A percentile compares a stretch with the other conserved stretches of the same genome.
These are phyloP conservation scores for Actinostola sp. DNA, from an alignment of 92 coral and sea anemone genomes.

Conservation along the genomic window DNA sequence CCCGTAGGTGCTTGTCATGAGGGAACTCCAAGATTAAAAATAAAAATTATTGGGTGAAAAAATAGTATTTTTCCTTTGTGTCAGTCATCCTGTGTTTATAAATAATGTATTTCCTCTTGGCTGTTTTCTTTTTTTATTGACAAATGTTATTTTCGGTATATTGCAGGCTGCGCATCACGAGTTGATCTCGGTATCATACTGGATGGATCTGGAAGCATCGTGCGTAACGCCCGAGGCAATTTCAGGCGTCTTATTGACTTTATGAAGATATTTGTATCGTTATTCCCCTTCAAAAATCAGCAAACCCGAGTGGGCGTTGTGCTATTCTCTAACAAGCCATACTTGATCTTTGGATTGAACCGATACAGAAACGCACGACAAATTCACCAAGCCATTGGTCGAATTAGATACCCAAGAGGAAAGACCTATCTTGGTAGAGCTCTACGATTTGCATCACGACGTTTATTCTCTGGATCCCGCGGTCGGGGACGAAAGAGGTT, in stretches of 20 bases:
- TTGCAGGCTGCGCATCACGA: slow-evolving; percentile 64
- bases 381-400: slow-evolving; percentile 44
- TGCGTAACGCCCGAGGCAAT: slow-evolving; percentile 41
- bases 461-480: slow-evolving; percentile 41
- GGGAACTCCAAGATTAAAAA: too few relatives aligned
- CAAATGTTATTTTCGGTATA: neutral
- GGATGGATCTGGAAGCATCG: slow-evolving; percentile 86
- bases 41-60: too few relatives aligned
- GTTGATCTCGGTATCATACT: slow-evolving; percentile 76
- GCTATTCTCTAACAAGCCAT: slow-evolving; percentile 57
- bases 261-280: slow-evolving; percentile 66
- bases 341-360: slow-evolving; percentile 71
- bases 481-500: slow-evolving; percentile 61
- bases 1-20: too few relatives aligned
- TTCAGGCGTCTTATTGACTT: slow-evolving; percentile 73
- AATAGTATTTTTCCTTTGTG: too few relatives aligned
- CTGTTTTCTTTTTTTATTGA: too few relatives aligned
- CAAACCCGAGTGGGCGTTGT: slow-evolving; percentile 79
- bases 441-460: slow-evolving; percentile 40
- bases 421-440: slow-evolving; percentile 73
- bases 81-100: too few relatives aligned
- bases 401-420: slow-evolving; percentile 69
- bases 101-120: too few relatives aligned
- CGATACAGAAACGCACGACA: slow-evolving; percentile 39
- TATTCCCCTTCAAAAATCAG: slow-evolving; percentile 63